phyloP scores from a whole-genome alignment of 2,888 invertebrate genomes.

The Andrena flavipes region DNA sequence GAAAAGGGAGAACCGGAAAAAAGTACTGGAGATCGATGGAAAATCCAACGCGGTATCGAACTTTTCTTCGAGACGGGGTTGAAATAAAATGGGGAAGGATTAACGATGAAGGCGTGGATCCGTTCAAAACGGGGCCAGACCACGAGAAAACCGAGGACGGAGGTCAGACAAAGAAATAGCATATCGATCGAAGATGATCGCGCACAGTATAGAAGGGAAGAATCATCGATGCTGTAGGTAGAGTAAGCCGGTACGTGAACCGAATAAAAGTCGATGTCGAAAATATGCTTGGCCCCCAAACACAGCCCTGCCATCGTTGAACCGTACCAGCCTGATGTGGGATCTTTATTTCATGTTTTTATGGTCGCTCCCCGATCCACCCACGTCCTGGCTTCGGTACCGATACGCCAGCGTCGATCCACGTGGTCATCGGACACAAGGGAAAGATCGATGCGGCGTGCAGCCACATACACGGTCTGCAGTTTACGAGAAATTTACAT shows the following conservation, averaged over 20 bases:
- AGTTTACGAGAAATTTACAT: conserved; percentile 32
- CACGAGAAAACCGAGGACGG: conserved; percentile 16
- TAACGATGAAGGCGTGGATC: conserved; percentile 43
- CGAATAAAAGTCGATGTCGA: conserved; percentile 70
- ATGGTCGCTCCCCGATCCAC: conserved; percentile 30
- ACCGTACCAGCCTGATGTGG: conserved; percentile 41
- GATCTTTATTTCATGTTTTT: conserved; percentile 72
- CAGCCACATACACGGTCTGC: neutral
- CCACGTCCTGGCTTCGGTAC: conserved; percentile 22
- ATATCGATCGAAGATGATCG: conserved; percentile 23
- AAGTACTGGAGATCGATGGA: neutral
- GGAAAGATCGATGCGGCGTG: conserved; percentile 42
- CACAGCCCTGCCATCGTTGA: conserved; percentile 24
- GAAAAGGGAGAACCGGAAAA: neutral
- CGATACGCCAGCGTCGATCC: conserved; percentile 31
- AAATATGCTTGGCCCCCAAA: conserved; percentile 69
- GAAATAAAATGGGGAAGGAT: conserved; percentile 21
- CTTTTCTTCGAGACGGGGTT: neutral
- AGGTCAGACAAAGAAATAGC: conserved; percentile 26
- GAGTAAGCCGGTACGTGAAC: conserved; percentile 67
- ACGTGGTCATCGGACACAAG: conserved; percentile 30
- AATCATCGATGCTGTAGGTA: conserved; percentile 36
- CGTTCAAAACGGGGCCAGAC: conserved; percentile 26
- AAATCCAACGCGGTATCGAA: conserved; percentile 14
- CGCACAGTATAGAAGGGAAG: conserved; percentile 10